Base-by-base conservation (phyloP, 2,888 invertebrate species). In the Strigamia transsilvanica region DNA sequence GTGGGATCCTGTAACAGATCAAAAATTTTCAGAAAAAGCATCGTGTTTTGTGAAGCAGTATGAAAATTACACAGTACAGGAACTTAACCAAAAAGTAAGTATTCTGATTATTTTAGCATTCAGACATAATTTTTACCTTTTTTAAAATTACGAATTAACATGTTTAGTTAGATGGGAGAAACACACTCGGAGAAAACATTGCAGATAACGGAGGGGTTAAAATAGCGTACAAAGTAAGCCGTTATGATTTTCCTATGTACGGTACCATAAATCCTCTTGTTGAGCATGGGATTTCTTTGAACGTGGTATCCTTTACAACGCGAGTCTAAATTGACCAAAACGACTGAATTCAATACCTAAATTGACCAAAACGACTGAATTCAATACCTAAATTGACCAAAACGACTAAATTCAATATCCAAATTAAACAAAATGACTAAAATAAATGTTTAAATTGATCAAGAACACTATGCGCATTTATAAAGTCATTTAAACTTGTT, bases 1-100 rank as follows among this genome's bases (percentile, higher is more conserved):
- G 85, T 85, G 85, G 85, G 82, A 84, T 80, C 80, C 83, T 4
- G 83, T 84, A 38, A 83, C 85, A 6, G 66, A 85, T n/a, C 82
- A 83, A 10, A 81, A 82, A 38, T 85, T 85, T 80, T 80, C 83
- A 4, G 80, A 80, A 0, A 85, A 84, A 81, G 84, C 85, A 10
- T 80, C 83, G 12, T 85, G 85, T 80, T 85, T 85, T 84, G 82
- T 85, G 15, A 82, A 83, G n/a, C 85, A 85, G 80, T 85, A 85
- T 66, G 82, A 84, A n/a, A 83, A 83, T 21, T 85, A 85, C 61
- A 82, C 82, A 4, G 84, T 85, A 46, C 81, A 82, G 9, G 66
- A 32, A 82, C 81, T 83, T 32, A 83, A 80, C 13, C 51, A 51
- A 18, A 80, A 0, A 56, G 80, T 80, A 34, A 27, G 80, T 32